Evolutionary conservation across 2,113 vertebrate species (phyloP).

Genomic region (Corynorhinus townsendii): DNA sequence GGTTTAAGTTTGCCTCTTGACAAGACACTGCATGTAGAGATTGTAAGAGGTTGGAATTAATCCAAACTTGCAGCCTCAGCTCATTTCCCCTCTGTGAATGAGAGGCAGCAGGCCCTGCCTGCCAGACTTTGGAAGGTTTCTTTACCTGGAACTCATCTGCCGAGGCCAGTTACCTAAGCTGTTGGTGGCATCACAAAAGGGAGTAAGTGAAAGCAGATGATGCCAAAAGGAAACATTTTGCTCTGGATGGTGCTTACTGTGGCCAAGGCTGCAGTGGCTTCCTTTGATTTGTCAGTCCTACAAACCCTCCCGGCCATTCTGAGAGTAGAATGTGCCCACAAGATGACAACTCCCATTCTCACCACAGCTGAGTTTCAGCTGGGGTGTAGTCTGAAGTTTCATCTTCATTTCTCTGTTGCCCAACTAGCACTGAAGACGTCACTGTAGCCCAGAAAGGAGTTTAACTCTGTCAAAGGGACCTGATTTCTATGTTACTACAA

Average conservation of each 20-base stretch:
- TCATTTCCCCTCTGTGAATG: not conserved
- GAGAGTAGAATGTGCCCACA: constrained; percentile 6
- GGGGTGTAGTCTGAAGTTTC: constrained; percentile 12
- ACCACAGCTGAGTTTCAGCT: constrained; percentile 23
- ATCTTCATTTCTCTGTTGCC: constrained; percentile 21
- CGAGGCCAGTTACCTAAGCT: not conserved
- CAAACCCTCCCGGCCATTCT: constrained; percentile 29
- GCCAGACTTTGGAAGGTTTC: not conserved
- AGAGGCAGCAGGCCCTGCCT: not conserved
- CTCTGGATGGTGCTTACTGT: fast-evolving
- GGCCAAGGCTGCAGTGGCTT: not conserved
- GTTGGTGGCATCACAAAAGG: not conserved
- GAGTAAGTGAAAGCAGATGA: not conserved
- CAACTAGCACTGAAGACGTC: not conserved
- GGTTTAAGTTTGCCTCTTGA: constrained; percentile 32
- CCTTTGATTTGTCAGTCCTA: not conserved
- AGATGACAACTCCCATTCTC: constrained; percentile 34
- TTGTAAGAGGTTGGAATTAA: constrained; percentile 3
- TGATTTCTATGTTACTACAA: not conserved
- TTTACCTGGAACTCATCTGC: not conserved
- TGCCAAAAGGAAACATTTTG: not conserved
- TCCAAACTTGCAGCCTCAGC: not conserved
- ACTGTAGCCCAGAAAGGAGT: not conserved
- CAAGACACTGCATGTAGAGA: constrained; percentile 40
- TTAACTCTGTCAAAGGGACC: not conserved